Percentiles rank a stretch among this genome's conserved stretches.
Evolutionary conservation across 2,113 vertebrate species (phyloP).

Genomic region (Corythornis vintsioides): DNA sequence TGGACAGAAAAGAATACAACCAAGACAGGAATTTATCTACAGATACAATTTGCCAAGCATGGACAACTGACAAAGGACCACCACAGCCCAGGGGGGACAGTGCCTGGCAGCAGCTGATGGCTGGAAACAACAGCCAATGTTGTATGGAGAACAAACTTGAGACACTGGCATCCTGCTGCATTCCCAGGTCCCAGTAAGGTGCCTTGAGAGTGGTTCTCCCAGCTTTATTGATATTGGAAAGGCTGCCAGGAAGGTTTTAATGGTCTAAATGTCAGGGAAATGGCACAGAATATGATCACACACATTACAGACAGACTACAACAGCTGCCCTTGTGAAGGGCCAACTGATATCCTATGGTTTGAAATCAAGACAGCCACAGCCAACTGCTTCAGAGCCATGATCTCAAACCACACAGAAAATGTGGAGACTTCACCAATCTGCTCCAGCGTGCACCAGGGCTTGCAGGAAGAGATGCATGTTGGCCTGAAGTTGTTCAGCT

Average conservation of each 20-base stretch:
- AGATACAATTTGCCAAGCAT: neutral
- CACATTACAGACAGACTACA: neutral
- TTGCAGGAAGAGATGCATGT: neutral
- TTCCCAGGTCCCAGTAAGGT: neutral
- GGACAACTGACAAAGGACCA: neutral
- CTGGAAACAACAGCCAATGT: neutral
- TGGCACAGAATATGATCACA: conserved; percentile 22
- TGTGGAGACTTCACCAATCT: neutral
- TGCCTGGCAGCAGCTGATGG: neutral
- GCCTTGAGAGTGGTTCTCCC: neutral
- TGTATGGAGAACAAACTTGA: neutral
- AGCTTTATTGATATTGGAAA: neutral
- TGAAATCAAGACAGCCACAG: neutral
- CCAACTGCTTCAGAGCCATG: neutral
- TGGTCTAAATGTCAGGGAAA: conserved; percentile 36
- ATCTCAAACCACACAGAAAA: neutral
- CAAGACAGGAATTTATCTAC: neutral
- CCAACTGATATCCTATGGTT: conserved; percentile 35
- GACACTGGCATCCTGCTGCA: neutral
- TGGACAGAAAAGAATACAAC: neutral
- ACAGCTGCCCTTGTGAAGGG: conserved; percentile 54
- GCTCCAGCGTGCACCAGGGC: neutral
- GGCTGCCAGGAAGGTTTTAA: conserved; percentile 12
- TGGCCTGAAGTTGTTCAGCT: neutral
- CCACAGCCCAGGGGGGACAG: neutral